Evolutionary conservation across 2,113 vertebrate genomes (phyloP), one percentile per base, ranked within the genome.

Genomic region (Sciurus niger): DNA sequence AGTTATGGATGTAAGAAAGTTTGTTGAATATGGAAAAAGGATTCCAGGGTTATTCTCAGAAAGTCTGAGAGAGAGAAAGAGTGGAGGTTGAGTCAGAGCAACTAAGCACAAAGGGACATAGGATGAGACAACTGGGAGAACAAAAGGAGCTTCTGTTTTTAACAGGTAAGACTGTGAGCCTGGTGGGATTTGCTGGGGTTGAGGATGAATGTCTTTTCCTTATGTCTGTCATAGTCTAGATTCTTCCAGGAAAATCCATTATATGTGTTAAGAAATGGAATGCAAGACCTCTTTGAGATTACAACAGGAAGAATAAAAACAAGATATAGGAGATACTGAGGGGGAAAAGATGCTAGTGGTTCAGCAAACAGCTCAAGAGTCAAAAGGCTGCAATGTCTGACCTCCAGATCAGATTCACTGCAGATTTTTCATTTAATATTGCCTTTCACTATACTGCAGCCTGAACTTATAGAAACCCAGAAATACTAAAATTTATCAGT

Each of bases 371-470:
- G n/a, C 60, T 92, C 60, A 48, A 18, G 46, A 78, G 22, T 79
- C 63, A 88, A 67, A 79, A 40, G 72, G 76, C 34, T 55, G 37
- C 34, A 51, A 77, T 63, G 60, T 74, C 90, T 94, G 93, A 63
- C 77, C 24, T 73, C 77, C 55, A 40, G 78, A 22, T 70, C 22
- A 88, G 58, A 83, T 12, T 8, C 67, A 60, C 32, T 11, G 17
- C 18, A 88, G 73, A 37, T 0, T 18, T 53, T 72, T 68, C 30
- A 87, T 6, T 55, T 70, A 79, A 12, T 1, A 8, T n/a, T 1
- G 18, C n/a, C 12, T 32, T 58, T 67, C 1, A 53, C 60, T 48
- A 25, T 0, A 10, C 0, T 17, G 25, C 4, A 1, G n/a, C 11
- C 73, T 32, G 46, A 1, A 22, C 37, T 12, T 13, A 11, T 0